Evolutionary conservation across 2,113 vertebrate species (phyloP).

Genomic region (Strix uralensis): DNA sequence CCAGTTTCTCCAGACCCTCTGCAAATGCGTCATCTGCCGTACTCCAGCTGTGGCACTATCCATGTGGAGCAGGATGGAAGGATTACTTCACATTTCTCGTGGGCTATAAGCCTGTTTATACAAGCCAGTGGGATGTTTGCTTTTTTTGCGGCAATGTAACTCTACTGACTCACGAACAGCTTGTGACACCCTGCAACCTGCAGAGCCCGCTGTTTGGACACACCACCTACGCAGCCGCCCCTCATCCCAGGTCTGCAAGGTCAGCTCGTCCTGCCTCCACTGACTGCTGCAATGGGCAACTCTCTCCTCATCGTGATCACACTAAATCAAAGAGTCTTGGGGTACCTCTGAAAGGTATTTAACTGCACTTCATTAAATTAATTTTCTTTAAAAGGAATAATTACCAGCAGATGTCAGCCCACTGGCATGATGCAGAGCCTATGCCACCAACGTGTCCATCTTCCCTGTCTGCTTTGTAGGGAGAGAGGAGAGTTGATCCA

Average conservation of each 20-base stretch:
- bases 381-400: not conserved
- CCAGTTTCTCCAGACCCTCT: not conserved
- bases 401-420: not conserved
- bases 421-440: not conserved
- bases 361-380: not conserved
- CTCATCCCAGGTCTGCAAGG: rapidly evolving
- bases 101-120: not conserved
- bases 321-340: not conserved
- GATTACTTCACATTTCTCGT: not conserved
- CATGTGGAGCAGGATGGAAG: not conserved
- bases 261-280: not conserved
- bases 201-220: not conserved
- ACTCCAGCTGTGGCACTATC: not conserved
- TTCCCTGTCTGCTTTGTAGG: not conserved
- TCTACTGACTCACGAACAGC: not conserved
- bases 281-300: not conserved
- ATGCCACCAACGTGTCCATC: not conserved
- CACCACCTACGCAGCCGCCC: rapidly evolving
- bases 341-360: not conserved
- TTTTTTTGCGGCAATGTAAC: not conserved
- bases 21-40: rapidly evolving
- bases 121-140: not conserved
- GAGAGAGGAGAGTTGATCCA: not conserved
- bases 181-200: not conserved
- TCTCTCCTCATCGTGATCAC: not conserved